Base-by-base conservation (phyloP, 2,888 invertebrate genomes). In the Pachycephus smyrnensis region DNA sequence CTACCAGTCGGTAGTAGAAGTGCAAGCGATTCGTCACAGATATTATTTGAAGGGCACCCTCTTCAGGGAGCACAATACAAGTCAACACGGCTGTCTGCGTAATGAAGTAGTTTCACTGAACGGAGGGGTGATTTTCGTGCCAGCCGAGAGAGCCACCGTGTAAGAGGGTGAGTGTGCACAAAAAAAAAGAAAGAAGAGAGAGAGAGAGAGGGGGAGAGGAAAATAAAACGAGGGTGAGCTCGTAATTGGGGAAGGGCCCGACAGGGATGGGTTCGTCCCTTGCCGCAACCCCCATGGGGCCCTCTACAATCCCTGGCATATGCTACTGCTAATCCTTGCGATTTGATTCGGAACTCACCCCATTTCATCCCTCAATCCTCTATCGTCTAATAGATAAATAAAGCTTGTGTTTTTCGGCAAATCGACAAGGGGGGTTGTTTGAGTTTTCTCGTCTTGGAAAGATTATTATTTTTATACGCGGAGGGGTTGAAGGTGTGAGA, bases 41-140 rank as follows among this genome's bases (percentile, higher is more conserved):
- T 91, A 91, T 91, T 90, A 91, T 91, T 90, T 87, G 87, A 85
- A 87, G 86, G 85, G 86, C 84, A 83, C 86, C 85, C 82, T 82
- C 83, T 85, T 84, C 83, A 82, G 79, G 71, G 73, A 75, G 87
- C 84, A 91, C 90, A 91, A 91, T 91, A 91, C 91, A 91, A 91
- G 91, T 91, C 91, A 91, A 91, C 90, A 91, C 91, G 91, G 91
- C 89, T 91, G 91, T 90, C 91, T 90, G 91, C 91, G 91, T 91
- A 91, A 91, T 91, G 91, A 91, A 91, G 91, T 91, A 91, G 90
- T 91, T 90, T 90, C 84, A 40, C 15, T 40, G 40, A 40, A 40
- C 40, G 84, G 86, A 86, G 88, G 89, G 91, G 88, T 88, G 85
- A 83, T 82, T 81, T 83, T 80, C 69, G 69, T 36, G 75, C 73